These are phyloP conservation scores for Tympanoctomys barrerae DNA, from an alignment of 2,797 vertebrate genomes.

Conservation along the genomic window DNA sequence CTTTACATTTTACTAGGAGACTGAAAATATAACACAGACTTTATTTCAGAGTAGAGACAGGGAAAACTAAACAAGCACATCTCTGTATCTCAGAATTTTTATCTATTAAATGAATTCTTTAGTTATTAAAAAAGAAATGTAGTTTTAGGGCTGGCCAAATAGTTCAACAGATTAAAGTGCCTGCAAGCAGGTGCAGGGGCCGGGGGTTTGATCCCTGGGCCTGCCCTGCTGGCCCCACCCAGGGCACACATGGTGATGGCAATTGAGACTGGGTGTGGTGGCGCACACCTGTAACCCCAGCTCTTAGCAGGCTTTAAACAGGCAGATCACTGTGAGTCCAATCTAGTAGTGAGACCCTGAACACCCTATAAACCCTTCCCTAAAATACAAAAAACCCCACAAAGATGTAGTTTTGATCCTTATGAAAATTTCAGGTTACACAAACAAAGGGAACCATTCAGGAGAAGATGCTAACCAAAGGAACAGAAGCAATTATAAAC, in stretches of 20 bases:
- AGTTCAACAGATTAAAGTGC: too few species aligned
- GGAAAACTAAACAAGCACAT: constrained; percentile 33
- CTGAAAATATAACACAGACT: neutral
- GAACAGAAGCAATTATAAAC: constrained; percentile 5
- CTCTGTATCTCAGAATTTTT: constrained; percentile 54
- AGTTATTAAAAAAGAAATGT: neutral
- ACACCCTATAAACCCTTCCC: too few species aligned
- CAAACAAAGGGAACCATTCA: neutral
- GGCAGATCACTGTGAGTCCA: too few species aligned
- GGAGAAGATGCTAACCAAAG: neutral
- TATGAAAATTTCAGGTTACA: constrained; percentile 45
- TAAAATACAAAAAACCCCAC: too few species aligned
- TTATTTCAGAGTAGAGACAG: constrained; percentile 19
- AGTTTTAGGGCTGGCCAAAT: neutral
- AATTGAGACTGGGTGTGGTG: too few species aligned
- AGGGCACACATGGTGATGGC: too few species aligned
- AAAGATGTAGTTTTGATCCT: constrained; percentile 25
- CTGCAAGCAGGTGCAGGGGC: too few species aligned
- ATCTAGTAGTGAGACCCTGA: too few species aligned
- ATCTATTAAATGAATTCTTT: constrained; percentile 43
- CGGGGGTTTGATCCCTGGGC: too few species aligned
- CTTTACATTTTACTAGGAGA: constrained; percentile 40
- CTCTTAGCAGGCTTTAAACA: too few species aligned
- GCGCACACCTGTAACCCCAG: too few species aligned
- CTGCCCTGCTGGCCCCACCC: too few species aligned